Base-by-base conservation (phyloP, 2,888 invertebrate species). In the Hesperia comma region DNA sequence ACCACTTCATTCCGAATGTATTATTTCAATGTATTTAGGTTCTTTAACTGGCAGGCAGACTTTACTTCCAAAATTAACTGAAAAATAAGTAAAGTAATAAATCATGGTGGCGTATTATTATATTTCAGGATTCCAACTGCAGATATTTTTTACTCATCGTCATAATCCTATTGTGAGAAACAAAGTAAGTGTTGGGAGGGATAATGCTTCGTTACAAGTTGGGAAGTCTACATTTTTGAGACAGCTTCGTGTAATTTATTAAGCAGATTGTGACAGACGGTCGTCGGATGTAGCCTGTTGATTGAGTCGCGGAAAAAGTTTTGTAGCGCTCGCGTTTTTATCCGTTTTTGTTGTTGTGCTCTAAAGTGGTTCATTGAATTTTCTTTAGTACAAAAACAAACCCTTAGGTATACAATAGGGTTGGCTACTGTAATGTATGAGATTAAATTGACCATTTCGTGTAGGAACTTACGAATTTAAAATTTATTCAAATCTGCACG, bases 211-310 rank as follows among this genome's bases (percentile, higher is more conserved):
- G 12, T 49, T 49, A 19, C 17, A 17, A 49, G 49, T 46, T 46
- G 43, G 43, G 43, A 15, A 15, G 43, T 49, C 49, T 12, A 19
- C 19, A 49, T 49, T 53, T 53, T 53, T 53, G 32, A 14, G 53
- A 53, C 32, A 32, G 53, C 26, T 53, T 21, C 10, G 21, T 43
- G 58, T 58, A 58, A 43, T 58, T 58, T 58, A 43, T 58, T 58
- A 55, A 58, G 58, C 41, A 58, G 43, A 41, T 41, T 57, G 40
- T 57, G 56, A 57, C 56, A 57, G 40, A 15, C 43, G 58, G 58
- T 26, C 53, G 53, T 32, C 58, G 58, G 49, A 49, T 49, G 49
- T 49, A 49, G 43, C 43, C 41, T 58, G 58, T 43, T 41, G 58
- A 58, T 43, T 58, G 58, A 58, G 58, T 32, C 58, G 43, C 58